These are phyloP conservation scores for Cheiracanthium punctorium DNA, from an alignment of 2,888 invertebrate species.

Conservation along the genomic window DNA sequence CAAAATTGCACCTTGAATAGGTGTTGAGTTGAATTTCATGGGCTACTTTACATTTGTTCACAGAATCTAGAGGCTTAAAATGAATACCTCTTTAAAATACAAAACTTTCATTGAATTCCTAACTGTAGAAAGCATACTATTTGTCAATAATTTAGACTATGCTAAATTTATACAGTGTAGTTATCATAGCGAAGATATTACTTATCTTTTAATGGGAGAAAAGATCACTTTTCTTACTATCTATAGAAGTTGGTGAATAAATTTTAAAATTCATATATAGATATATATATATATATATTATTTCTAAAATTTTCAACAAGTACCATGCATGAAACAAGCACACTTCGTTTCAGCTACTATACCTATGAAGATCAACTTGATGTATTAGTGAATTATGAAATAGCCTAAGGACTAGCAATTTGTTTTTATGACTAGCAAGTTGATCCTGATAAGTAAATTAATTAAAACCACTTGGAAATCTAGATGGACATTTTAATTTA, in stretches of 20 bases:
- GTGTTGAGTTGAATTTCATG: neutral
- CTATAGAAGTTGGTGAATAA: neutral
- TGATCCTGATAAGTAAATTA: no score
- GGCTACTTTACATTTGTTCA: neutral
- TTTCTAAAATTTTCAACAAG: neutral
- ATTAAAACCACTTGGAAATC: no score
- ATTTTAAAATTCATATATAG: constrained; percentile 3
- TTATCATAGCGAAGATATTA: neutral
- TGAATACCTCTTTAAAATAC: neutral
- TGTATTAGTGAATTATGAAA: constrained; percentile 35
- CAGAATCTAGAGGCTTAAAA: neutral
- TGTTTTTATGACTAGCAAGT: constrained; percentile 42
- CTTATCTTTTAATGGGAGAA: neutral
- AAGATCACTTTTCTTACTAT: neutral
- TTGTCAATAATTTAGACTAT: neutral
- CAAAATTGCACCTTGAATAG: neutral
- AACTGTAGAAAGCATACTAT: neutral
- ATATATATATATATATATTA: no score
- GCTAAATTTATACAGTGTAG: constrained; percentile 4
- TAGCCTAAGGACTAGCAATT: constrained; percentile 37
- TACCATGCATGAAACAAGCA: constrained; percentile 12
- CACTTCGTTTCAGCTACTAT: constrained; percentile 15
- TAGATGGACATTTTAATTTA: constrained; percentile 6
- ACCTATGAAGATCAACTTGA: constrained; percentile 49
- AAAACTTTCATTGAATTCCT: neutral